Evolutionary conservation across 2,113 vertebrate species (phyloP), one percentile per base, ranked within the genome.

Genomic region (Euleptes europaea): DNA sequence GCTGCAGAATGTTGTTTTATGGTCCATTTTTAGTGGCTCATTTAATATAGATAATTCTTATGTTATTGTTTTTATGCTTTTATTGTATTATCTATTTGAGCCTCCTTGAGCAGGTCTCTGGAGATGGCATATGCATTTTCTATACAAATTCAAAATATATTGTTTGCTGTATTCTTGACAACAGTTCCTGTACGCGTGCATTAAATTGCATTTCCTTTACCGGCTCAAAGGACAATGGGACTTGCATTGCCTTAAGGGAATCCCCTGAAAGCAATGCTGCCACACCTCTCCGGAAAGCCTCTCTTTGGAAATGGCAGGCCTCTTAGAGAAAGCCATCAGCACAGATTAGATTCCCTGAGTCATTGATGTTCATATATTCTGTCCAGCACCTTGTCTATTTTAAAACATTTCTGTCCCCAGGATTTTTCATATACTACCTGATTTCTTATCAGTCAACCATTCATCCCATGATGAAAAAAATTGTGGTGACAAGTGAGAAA

Each of bases 201-300:
- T 93, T 86, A 89, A 47, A 91, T 84, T 80, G n/a, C 86, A 78
- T 92, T 89, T 94, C 82, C 78, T 93, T 91, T 86, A 86, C 87
- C 84, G 84, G 66, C 44, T 88, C 0, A 72, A 78, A 60, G 57
- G 82, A 63, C 78, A 87, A 67, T 0, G 9, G 60, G 84, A 88
- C 85, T 86, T 78, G 88, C 33, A 71, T 69, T 0, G 0, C 67
- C 91, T 87, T 77, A 28, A 19, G 70, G 81, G 31, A 54, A 77
- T 8, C 3, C 83, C 82, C 54, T 84, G 42, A 35, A 67, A 65
- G 84, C 54, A 57, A 84, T 89, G 92, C 83, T 83, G 71, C 54
- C 49, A 60, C 38, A 69, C 82, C 35, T 90, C 79, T 86, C 86
- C 86, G 82, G 71, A 84, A 94, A 90, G 86, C 82, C 86, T 88